These are phyloP conservation scores for Drosophila niveifrons DNA, from an alignment of 2,888 invertebrate genomes.

Conservation along the genomic window DNA sequence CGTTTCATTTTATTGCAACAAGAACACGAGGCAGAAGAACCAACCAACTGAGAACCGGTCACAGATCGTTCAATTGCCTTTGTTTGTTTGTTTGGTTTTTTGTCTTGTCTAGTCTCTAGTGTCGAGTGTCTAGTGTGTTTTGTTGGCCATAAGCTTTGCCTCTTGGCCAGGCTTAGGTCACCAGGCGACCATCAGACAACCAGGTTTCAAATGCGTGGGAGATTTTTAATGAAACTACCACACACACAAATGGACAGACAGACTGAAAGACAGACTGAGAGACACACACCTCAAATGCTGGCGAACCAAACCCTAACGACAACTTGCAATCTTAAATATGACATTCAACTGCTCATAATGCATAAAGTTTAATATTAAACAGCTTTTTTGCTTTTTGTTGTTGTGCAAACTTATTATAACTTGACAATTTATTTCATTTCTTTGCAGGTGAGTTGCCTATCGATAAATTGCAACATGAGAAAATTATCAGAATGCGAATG, in stretches of 20 bases:
- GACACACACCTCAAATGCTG: constrained; percentile 32
- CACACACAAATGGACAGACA: constrained; percentile 22
- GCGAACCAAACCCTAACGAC: constrained; percentile 47
- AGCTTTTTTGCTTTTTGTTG: background rate
- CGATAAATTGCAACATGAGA: background rate
- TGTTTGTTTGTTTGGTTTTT: constrained; percentile 41
- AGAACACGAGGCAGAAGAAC: constrained; percentile 41
- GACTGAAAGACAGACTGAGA: constrained; percentile 1
- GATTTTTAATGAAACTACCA: constrained; percentile 63
- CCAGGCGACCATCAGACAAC: constrained; percentile 43
- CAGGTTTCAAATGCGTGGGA: constrained; percentile 67
- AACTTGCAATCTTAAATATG: constrained; percentile 35
- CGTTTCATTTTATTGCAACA: constrained; percentile 77
- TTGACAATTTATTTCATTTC: constrained; percentile 30
- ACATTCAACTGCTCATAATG: constrained; percentile 31
- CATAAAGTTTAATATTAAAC: constrained; percentile 14
- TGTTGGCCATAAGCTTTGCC: constrained; percentile 5
- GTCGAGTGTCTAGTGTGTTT: background rate
- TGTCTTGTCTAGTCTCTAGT: background rate
- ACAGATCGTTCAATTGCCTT: constrained; percentile 61
- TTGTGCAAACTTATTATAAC: constrained; percentile 30
- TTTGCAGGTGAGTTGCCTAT: constrained; percentile 66
- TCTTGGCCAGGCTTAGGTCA: constrained; percentile 56
- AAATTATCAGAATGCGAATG: background rate
- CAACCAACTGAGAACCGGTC: constrained; percentile 65